Evolutionary conservation across 2,113 vertebrate genomes (phyloP), one percentile per base, ranked within the genome.

Genomic region (Hydrolagus affinis): DNA sequence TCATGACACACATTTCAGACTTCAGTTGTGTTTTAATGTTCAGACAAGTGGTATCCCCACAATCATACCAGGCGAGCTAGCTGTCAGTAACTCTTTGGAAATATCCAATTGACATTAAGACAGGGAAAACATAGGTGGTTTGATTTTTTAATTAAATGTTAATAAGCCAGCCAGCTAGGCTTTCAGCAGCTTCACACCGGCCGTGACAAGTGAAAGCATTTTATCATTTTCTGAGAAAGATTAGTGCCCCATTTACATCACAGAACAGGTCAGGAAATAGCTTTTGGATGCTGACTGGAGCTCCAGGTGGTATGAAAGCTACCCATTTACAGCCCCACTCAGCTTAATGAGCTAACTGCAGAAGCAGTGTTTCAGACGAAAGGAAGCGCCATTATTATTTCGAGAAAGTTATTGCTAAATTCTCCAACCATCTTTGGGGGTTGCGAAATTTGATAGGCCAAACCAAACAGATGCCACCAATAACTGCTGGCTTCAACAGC

Each of bases 1-100:
- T 19, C 62, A 83, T 1, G 28, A 28, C 17, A 59, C 17, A 74
- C 32, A 8, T 66, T 23, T 66, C 78, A 32, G 3, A 30, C 25
- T 80, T 80, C 60, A 64, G 28, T 19, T 64, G 73, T 21, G n/a
- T n/a, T 75, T 75, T 75, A 75, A 75, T 75, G 73, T n/a, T 32
- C 25, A 73, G 28, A 32, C 56, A 75, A 75, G n/a, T 75, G 32
- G 32, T 56, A 21, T 75, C 56, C 32, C 32, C 56, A 8, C 56
- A 19, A 57, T 32, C 60, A 66, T 8, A 19, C 19, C 60, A 62
- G 4, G 2, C n/a, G n/a, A 78, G 19, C 32, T 15, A 4, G 14
- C 78, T 19, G 73, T 75, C 32, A 75, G 32, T 15, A 56, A 56
- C 17, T 56, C 32, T 56, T 75, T 21, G 11, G 25, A 71, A 0